Evolutionary conservation across 2,888 invertebrate genomes (phyloP).

Genomic region (Pseudeuparius sepicola): DNA sequence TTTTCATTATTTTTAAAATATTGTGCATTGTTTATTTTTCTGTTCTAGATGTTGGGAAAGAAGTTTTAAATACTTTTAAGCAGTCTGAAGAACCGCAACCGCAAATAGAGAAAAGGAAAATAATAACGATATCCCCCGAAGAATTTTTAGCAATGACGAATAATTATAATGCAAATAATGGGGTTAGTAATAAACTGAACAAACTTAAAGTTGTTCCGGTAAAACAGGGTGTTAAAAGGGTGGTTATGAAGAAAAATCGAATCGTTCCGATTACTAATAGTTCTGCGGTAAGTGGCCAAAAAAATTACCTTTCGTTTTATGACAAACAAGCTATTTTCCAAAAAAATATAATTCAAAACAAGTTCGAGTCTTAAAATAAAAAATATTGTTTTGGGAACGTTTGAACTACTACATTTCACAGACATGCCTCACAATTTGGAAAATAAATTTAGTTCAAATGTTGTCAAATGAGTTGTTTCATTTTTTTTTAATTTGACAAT

Average conservation of each 20-base stretch:
- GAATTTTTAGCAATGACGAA: slow-evolving; percentile 40
- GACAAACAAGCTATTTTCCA: too few species aligned
- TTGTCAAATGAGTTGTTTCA: too few species aligned
- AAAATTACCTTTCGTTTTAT: slow-evolving; percentile 5
- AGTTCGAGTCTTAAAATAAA: too few species aligned
- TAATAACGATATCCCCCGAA: slow-evolving; percentile 45
- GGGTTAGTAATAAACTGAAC: slow-evolving; percentile 22
- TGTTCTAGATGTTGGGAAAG: slow-evolving; percentile 59
- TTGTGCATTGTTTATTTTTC: not conserved
- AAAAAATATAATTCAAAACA: too few species aligned
- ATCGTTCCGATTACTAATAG: slow-evolving; percentile 28
- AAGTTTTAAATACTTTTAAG: slow-evolving; percentile 54
- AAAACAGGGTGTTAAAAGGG: slow-evolving; percentile 28
- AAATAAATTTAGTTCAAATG: too few species aligned
- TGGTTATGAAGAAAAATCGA: slow-evolving; percentile 37
- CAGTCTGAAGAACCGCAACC: slow-evolving; percentile 27
- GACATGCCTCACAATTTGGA: too few species aligned
- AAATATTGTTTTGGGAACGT: too few species aligned
- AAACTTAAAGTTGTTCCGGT: slow-evolving; percentile 29
- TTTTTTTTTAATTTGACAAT: too few species aligned
- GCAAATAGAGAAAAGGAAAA: slow-evolving; percentile 37
- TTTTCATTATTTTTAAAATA: too few species aligned
- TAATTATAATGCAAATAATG: too few species aligned
- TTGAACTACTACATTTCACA: too few species aligned
- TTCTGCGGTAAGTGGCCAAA: slow-evolving; percentile 19